Conservation (phyloP, 2,797 vertebrate genomes). For the Eurystomus glaucurus region DNA sequence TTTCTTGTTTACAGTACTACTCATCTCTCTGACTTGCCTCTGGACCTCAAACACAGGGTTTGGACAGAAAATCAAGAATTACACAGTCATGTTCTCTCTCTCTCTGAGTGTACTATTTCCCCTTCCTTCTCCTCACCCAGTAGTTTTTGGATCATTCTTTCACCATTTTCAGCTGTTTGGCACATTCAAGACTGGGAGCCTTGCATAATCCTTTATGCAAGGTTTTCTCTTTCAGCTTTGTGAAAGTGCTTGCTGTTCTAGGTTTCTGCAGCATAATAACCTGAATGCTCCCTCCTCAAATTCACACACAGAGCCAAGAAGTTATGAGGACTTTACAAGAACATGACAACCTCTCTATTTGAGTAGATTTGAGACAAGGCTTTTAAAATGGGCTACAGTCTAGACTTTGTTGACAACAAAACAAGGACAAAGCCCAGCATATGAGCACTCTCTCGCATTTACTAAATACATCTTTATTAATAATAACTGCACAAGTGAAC, state of each 20-base stretch:
- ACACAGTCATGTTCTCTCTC: not conserved
- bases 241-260: not conserved
- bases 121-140: not conserved
- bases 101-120: not conserved
- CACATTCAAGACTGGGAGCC: not conserved
- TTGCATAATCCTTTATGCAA: accelerated
- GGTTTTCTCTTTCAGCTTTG: not conserved
- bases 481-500: not conserved
- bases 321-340: not conserved
- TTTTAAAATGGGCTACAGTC: not conserved
- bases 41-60: not conserved
- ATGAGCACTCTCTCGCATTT: not conserved
- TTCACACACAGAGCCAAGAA: not conserved
- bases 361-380: not conserved
- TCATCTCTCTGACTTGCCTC: not conserved
- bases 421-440: not conserved
- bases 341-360: not conserved
- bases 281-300: not conserved
- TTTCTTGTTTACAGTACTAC: not conserved
- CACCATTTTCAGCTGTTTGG: not conserved
- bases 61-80: not conserved
- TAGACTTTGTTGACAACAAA: not conserved
- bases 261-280: not conserved
- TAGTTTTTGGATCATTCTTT: not conserved
- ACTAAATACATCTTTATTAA: conserved; percentile 55